Base-by-base conservation (phyloP, 2,888 invertebrate genomes). In the Troides aeacus region DNA sequence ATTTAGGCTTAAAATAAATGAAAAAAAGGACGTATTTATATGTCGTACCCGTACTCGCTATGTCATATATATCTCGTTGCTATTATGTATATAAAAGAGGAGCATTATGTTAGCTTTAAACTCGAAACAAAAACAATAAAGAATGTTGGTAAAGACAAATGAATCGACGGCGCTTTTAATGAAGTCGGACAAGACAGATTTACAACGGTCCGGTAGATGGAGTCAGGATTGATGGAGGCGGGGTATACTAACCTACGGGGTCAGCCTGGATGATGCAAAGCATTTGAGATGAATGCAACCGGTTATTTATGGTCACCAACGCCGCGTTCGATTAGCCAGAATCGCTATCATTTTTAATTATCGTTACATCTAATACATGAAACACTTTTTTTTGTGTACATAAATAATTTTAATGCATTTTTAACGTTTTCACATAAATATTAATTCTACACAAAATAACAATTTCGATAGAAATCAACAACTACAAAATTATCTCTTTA, bases 101-200 rank as follows among this genome's bases (percentile, higher is more conserved):
- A 39, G 10, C 39, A 39, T 46, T 46, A 46, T 46, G 46, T 46
- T 46, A 5, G 3, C 30, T 30, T 30, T 30, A 3, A 2, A 30
- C 30, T 30, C 30, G 30, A 30, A 30, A 46, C 5, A 46, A 15
- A 46, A 46, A 12, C 10, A 46, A 46, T 50, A 50, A 50, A 50
- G 50, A 15, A 50, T 18, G 15, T 50, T 50, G 50, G 18, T 50
- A 17, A 50, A 50, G 59, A 63, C 59, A 63, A 59, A 68, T 63
- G 58, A 36, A 63, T 50, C 23, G 63, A 62, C 68, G 63, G 58
- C 24, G 57, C 21, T 17, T 63, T 68, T 58, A 50, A 62, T 56
- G n/a, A 62, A 30, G 57, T 50, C 10, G 15, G 50, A 50, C 30
- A n/a, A 50, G 68, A 68, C 58, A 63, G 68, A 68, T 68, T 68